Conservation (phyloP, 2,888 invertebrate genomes). For the Sarcophaga rosellei region DNA sequence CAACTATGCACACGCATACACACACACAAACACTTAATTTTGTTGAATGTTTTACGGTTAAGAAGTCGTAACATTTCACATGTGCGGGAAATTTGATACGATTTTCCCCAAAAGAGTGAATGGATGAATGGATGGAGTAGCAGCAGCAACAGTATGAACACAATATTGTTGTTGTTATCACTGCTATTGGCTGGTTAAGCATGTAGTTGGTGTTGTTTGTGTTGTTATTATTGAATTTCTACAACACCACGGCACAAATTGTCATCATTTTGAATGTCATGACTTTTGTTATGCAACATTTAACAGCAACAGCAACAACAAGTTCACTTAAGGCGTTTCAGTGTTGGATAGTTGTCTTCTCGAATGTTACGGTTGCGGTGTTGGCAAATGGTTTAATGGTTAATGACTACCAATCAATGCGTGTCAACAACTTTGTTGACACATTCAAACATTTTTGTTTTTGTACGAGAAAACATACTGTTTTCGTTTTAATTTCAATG, state of each 20-base stretch:
- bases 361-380: not conserved
- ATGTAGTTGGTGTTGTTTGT: slow-evolving; percentile 22
- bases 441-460: not conserved
- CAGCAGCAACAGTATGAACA: not conserved
- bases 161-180: no score
- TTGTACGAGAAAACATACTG: not conserved
- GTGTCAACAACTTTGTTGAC: not conserved
- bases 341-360: not conserved
- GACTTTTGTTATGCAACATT: slow-evolving; percentile 52
- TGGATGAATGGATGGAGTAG: slow-evolving; percentile 7
- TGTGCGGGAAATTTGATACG: slow-evolving; percentile 48
- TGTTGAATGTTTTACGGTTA: not conserved
- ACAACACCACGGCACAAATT: slow-evolving; percentile 15
- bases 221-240: slow-evolving; percentile 32
- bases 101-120: slow-evolving; percentile 20
- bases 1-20: not conserved
- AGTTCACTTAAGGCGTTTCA: slow-evolving; percentile 39
- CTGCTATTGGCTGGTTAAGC: not conserved
- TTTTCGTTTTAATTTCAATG: slow-evolving; percentile 60
- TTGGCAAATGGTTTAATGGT: slow-evolving; percentile 26
- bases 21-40: not conserved
- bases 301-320: slow-evolving; percentile 14
- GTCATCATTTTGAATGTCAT: slow-evolving; percentile 37
- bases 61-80: not conserved
- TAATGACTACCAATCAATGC: slow-evolving; percentile 16